Evolutionary conservation across 2,888 invertebrate species (phyloP), one percentile per base, ranked within the genome.

Genomic region (Athrips mouffetella): DNA sequence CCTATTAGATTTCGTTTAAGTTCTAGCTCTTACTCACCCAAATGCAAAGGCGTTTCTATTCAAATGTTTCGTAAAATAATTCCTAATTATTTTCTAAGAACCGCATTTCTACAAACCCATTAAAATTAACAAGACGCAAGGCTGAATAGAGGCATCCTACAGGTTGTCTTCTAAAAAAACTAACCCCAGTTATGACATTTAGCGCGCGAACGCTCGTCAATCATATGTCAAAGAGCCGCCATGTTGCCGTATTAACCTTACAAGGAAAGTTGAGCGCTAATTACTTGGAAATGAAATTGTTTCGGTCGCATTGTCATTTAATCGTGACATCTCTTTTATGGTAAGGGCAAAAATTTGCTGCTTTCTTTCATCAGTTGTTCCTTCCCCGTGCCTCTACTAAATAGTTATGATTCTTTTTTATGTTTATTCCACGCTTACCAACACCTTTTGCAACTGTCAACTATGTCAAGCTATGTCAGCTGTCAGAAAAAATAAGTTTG

Each of bases 221-320:
- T 81, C 77, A 80, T 76, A 62, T 72, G 77, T 79, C 79, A 78
- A 75, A 74, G 63, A 59, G 59, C 59, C 73, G 76, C 79, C 80
- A 81, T 82, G 70, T 81, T 80, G 79, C 67, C 71, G 66, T 73
- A 77, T 82, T 80, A 80, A 63, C 80, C 79, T 63, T 77, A 80
- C 59, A 78, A 68, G 79, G 80, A 64, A 68, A 63, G 63, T 59
- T 64, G 72, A 55, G 59, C 54, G 51, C 62, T 71, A 76, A 81
- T 80, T 80, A 73, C 59, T 40, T 50, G 52, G 61, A 60, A 61
- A 60, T 59, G 53, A 54, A 64, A 62, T 60, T 63, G 58, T 63
- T 58, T 53, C 41, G 39, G 53, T 52, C 54, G 56, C 65, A 66
- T 61, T 62, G 61, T 61, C 61, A 62, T 56, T 58, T 64, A 57